Percentiles rank a stretch among this genome's conserved stretches.
Conservation (phyloP, 2,113 vertebrate species). For the Sminthopsis crassicaudata region DNA sequence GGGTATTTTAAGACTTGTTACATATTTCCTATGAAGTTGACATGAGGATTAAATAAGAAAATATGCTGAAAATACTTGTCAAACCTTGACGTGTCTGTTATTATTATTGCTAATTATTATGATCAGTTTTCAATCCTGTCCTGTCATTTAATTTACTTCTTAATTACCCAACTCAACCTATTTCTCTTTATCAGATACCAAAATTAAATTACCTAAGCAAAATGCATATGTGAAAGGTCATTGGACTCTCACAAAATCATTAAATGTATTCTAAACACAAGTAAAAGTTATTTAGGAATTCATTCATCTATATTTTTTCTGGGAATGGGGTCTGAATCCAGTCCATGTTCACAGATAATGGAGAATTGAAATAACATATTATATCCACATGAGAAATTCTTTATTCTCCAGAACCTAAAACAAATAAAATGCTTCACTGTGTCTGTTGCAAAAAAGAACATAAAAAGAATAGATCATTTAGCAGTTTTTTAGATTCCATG, state of each 20-base stretch:
- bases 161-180: background rate
- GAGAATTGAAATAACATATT: background rate
- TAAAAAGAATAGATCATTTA: constrained; percentile 26
- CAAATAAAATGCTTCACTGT: background rate
- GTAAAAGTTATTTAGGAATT: background rate
- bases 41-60: background rate
- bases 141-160: too few relatives aligned
- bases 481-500: background rate
- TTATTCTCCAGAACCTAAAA: background rate
- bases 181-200: background rate
- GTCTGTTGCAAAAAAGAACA: background rate
- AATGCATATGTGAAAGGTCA: background rate
- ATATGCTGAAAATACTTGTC: background rate
- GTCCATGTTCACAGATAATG: background rate
- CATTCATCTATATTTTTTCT: background rate
- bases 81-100: background rate
- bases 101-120: background rate
- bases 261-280: background rate
- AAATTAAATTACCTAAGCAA: background rate
- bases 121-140: background rate
- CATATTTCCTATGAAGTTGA: background rate
- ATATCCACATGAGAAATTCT: background rate
- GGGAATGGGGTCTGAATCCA: background rate
- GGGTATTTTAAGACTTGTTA: background rate
- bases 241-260: background rate